Evolutionary conservation across 2,888 invertebrate species (phyloP).

Genomic region (Tiliacea citrago): DNA sequence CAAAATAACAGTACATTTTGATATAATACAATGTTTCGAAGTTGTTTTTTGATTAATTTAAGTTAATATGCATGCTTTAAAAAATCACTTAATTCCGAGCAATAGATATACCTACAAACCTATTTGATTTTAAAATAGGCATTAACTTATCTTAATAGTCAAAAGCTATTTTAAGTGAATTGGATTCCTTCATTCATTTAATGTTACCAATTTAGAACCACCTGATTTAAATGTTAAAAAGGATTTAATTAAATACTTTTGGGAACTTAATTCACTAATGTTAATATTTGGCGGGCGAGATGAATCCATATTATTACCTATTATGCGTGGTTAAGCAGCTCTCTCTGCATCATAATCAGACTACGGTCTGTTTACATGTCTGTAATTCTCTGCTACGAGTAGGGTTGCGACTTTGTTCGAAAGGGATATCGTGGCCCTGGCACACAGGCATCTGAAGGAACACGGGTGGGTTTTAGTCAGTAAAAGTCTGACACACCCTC

Average conservation of each 20-base stretch:
- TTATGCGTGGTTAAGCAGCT: not conserved
- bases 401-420: too few relatives aligned
- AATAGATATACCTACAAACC: too few relatives aligned
- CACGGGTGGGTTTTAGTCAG: too few relatives aligned
- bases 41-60: slow-evolving; percentile 17
- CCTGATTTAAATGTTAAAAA: slow-evolving; percentile 4
- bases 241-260: not conserved
- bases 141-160: slow-evolving; percentile 22
- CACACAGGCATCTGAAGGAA: too few relatives aligned
- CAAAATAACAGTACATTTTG: slow-evolving; percentile 13
- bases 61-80: slow-evolving; percentile 34
- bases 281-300: not conserved
- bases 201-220: slow-evolving; percentile 2
- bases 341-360: not conserved
- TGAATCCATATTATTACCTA: not conserved
- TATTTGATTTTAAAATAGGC: too few relatives aligned
- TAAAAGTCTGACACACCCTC: too few relatives aligned
- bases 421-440: too few relatives aligned
- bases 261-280: not conserved
- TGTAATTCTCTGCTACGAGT: too few relatives aligned
- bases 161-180: too few relatives aligned
- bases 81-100: too few relatives aligned
- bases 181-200: slow-evolving; percentile 25
- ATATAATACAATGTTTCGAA: not conserved
- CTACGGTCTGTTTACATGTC: too few relatives aligned